These are phyloP conservation scores for Caenorhabditis virilis DNA, from an alignment of 2,888 invertebrate species.

Conservation along the genomic window DNA sequence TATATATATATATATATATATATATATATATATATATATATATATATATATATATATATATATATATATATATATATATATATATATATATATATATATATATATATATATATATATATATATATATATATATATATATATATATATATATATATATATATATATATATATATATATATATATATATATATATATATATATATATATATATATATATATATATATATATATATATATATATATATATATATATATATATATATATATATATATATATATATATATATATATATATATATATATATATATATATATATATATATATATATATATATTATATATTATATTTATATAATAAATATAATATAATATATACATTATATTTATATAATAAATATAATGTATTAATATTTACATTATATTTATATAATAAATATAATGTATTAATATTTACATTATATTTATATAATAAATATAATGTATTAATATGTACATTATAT, in stretches of 20 bases:
- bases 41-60: conserved; percentile 6
- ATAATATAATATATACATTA: conserved; percentile 8
- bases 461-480: conserved; percentile 6
- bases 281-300: conserved; percentile 10
- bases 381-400: conserved; percentile 4
- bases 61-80: conserved; percentile 2
- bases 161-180: conserved; percentile 2
- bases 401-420: conserved; percentile 1
- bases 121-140: conserved; percentile 15
- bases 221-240: conserved; percentile 13
- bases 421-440: conserved; percentile 3
- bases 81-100: conserved; percentile 13
- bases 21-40: conserved; percentile 16
- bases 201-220: conserved; percentile 3
- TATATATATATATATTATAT: conserved; percentile 12
- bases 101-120: conserved; percentile 1
- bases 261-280: conserved; percentile 3
- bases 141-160: conserved; percentile 7
- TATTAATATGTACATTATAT: conserved; percentile 12
- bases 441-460: conserved; percentile 2
- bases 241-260: conserved; percentile 8
- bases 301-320: conserved; percentile 3
- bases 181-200: conserved; percentile 13
- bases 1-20: conserved; percentile 1
- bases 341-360: conserved; percentile 1